Base-by-base conservation (phyloP, 2,113 vertebrate genomes). In the Pomatostomus ruficeps region DNA sequence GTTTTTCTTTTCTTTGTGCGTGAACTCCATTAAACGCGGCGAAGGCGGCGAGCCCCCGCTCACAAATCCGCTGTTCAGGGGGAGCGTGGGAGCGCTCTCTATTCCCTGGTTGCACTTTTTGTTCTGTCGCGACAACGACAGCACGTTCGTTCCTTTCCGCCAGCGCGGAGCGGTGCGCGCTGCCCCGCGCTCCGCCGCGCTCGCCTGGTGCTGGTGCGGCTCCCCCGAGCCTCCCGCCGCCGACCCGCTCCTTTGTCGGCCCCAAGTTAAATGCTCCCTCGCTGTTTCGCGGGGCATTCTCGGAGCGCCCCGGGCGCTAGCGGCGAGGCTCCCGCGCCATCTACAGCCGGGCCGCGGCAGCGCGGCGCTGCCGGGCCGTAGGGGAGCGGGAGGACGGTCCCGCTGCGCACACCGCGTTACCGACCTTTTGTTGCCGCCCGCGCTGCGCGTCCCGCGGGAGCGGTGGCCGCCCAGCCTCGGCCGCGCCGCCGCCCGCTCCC, bases 281-380 rank as follows among this genome's bases (percentile, higher is more conserved):
- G 85, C 78, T 91, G 10, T 94, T 92, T 92, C 92, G 86, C 54
- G 89, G 83, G 84, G 81, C 88, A 73, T 95, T 94, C 89, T 90
- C 78, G 74, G 71, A 85, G 49, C 79, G 93, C 89, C 93, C 57
- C 68, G 49, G 85, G 94, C 70, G 42, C 81, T 68, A 90, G 92
- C 73, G 68, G 55, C 91, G 94, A 76, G 93, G 57, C 86, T 83
- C 79, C 49, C 93, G 49, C 97, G 97, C 97, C 97, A 97, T 89
- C 97, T 97, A 97, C 96, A 96, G 97, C 95, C 92, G 68, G 90
- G 62, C 90, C 25, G 81, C 57, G 94, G 91, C 86, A 95, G 88
- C 81, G 95, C 95, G 76, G 63, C 78, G 57, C 74, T 49, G 49
- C 70, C 61, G 66, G 31, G 22, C 86, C 43, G 71, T 77, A 82